Percentiles rank a stretch among this genome's conserved stretches.
Conservation (phyloP, 2,797 vertebrate genomes). For the Poeciliopsis presidionis region DNA sequence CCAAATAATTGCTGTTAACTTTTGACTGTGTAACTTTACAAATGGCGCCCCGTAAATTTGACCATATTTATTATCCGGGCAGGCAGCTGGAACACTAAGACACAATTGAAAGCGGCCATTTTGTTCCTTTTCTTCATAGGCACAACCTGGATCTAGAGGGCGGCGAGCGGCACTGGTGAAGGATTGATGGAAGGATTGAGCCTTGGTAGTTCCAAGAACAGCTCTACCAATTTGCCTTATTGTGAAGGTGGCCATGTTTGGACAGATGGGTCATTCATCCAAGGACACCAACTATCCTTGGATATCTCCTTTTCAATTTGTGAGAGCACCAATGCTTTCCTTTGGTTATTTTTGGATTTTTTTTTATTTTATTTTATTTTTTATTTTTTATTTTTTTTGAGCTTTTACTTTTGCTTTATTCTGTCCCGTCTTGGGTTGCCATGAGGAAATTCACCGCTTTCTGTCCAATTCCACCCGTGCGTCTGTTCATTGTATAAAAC, state of each 20-base stretch:
- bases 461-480: background rate
- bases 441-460: background rate
- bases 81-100: background rate
- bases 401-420: background rate
- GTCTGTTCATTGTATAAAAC: background rate
- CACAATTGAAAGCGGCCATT: background rate
- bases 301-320: slow-evolving; percentile 1
- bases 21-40: too few relatives aligned
- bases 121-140: background rate
- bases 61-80: background rate
- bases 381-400: too few relatives aligned
- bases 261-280: background rate
- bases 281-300: background rate
- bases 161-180: background rate
- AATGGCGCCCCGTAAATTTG: background rate
- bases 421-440: background rate
- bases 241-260: background rate
- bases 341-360: slow-evolving; percentile 33
- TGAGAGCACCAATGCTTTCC: slow-evolving; percentile 31
- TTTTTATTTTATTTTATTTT: too few relatives aligned
- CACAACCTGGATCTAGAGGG: background rate
- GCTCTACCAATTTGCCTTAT: background rate
- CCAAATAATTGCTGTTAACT: too few relatives aligned
- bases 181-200: background rate
- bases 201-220: background rate